Percentiles rank a stretch among this genome's conserved stretches.
Evolutionary conservation across 2,113 vertebrate genomes (phyloP).

Genomic region (Psittacula cyanocephala): DNA sequence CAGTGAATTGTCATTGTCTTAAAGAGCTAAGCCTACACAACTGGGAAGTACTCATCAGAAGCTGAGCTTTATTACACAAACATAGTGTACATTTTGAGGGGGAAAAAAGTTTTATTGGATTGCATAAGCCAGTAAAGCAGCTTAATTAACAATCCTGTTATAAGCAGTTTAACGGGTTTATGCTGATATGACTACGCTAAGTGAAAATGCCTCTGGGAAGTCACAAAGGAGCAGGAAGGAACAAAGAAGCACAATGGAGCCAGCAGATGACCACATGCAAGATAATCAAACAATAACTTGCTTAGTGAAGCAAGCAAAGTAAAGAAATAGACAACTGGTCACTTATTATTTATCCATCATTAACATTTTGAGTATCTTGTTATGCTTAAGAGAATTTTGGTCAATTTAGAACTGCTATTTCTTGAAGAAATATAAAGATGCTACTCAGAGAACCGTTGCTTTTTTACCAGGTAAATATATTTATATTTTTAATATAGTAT

Average conservation of each 20-base stretch:
- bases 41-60: neutral
- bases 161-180: neutral
- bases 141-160: neutral
- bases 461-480: neutral
- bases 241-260: neutral
- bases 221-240: neutral
- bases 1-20: neutral
- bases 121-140: neutral
- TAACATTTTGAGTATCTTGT: neutral
- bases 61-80: neutral
- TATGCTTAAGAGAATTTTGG: neutral
- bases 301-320: neutral
- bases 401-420: neutral
- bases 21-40: neutral
- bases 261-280: neutral
- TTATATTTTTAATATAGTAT: neutral
- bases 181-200: fast-evolving
- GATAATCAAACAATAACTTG: neutral
- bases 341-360: neutral
- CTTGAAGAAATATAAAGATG: neutral
- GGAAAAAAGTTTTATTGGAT: neutral
- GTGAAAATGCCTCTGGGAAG: neutral
- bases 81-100: neutral
- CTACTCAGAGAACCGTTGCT: neutral
- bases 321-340: neutral